These are phyloP conservation scores for Labeo catla DNA, from an alignment of 2,113 vertebrate genomes.

Conservation along the genomic window DNA sequence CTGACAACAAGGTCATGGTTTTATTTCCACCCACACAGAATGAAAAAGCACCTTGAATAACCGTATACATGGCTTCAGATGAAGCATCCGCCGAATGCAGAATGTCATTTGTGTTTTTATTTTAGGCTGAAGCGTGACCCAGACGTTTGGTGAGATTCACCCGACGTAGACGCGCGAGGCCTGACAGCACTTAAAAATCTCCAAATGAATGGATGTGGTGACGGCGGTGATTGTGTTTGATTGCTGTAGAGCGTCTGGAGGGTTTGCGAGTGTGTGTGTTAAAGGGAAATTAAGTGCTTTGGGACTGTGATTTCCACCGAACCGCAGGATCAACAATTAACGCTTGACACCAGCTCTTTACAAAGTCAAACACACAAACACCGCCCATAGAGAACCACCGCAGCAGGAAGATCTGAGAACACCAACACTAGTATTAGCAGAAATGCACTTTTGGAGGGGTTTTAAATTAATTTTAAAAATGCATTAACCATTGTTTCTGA, in stretches of 20 bases:
- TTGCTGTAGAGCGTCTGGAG: background rate
- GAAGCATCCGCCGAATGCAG: background rate
- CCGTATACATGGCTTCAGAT: background rate
- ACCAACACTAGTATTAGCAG: background rate
- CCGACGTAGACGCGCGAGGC: background rate
- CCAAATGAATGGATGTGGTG: background rate
- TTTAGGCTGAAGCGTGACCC: background rate
- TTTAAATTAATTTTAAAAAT: background rate
- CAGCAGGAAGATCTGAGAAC: background rate
- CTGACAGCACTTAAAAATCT: slow-evolving; percentile 5
- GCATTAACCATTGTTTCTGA: background rate
- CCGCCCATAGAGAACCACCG: background rate
- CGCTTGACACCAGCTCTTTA: slow-evolving; percentile 74
- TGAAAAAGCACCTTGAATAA: background rate
- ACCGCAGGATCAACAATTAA: slow-evolving; percentile 65
- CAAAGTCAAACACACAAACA: slow-evolving; percentile 57
- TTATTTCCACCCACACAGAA: background rate
- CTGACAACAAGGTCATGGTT: background rate
- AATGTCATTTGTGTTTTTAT: background rate
- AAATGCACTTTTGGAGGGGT: background rate
- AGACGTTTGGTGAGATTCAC: background rate
- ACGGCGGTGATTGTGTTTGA: background rate
- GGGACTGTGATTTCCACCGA: slow-evolving; percentile 20
- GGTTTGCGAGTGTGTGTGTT: background rate
- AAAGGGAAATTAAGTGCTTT: slow-evolving; percentile 22